phyloP scores from a whole-genome alignment of 2,888 invertebrate species.

The Melolontha melolontha region DNA sequence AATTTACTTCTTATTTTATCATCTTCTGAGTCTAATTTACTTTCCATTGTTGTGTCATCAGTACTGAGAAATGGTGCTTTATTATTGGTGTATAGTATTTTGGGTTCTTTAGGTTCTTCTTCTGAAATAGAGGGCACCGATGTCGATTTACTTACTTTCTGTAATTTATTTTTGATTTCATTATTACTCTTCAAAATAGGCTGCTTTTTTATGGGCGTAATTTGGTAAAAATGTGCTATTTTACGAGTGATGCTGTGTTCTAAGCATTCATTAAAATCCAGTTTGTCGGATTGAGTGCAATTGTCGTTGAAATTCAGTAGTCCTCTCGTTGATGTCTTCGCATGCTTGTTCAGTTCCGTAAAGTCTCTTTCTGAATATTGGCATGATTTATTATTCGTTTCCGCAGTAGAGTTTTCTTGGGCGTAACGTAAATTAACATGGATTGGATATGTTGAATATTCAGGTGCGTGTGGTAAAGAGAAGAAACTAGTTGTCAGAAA shows the following conservation, averaged over 20 bases:
- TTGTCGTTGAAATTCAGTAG: slow-evolving; percentile 28
- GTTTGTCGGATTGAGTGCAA: slow-evolving; percentile 20
- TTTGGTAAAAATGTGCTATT: slow-evolving; percentile 35
- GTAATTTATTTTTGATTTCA: background rate
- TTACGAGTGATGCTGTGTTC: slow-evolving; percentile 21
- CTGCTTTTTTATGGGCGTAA: slow-evolving; percentile 17
- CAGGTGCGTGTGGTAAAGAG: slow-evolving; percentile 3
- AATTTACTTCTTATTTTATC: background rate
- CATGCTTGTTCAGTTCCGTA: slow-evolving; percentile 7
- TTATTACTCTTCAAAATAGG: background rate
- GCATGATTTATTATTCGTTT: slow-evolving; percentile 13
- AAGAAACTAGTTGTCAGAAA: slow-evolving; percentile 35
- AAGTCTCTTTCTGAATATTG: slow-evolving; percentile 32
- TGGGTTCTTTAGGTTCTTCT: slow-evolving; percentile 14
- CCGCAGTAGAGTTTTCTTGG: background rate
- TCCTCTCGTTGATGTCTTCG: slow-evolving; percentile 35
- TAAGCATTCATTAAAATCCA: slow-evolving; percentile 4
- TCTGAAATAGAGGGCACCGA: background rate
- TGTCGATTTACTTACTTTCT: slow-evolving; percentile 7
- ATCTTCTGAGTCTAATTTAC: slow-evolving; percentile 9
- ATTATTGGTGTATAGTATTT: slow-evolving; percentile 27
- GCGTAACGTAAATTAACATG: slow-evolving; percentile 28
- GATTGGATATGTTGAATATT: slow-evolving; percentile 29
- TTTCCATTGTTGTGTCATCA: slow-evolving; percentile 31
- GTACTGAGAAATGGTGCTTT: slow-evolving; percentile 19